Evolutionary conservation across 1,140 invertebrate genomes (phyloP), one percentile per base, ranked within the genome.

Genomic region (Rhyacophila brunnea): DNA sequence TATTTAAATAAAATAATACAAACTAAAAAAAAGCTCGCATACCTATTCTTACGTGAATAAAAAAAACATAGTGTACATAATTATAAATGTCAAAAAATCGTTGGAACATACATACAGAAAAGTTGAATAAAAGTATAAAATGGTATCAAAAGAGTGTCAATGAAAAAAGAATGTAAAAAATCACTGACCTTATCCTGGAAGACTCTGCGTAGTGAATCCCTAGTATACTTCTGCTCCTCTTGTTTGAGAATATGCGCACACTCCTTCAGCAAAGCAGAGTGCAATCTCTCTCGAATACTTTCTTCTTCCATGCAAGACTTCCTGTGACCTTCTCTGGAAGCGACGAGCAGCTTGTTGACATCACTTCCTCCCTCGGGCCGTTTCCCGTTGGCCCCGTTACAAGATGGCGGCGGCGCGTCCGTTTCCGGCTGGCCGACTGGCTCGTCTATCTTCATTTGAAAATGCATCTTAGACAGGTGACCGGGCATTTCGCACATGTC

Each of bases 221-320:
- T 84, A 19, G 74, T 80, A 64, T 85, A 86, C 51, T 74, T 79
- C 43, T 74, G 72, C 5, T 82, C 77, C 1, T 72, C 77, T 52
- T 80, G 77, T 54, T 80, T 81, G 56, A 88, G 69, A 47, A 87
- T 82, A 57, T 84, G 82, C 0, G 82, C 80, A 56, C 84, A 85
- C 44, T 87, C 82, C 65, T 83, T 82, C 46, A 88, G 67, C 0
- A 83, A 75, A 0, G 74, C 71, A 20, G 77, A 64, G 48, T 84
- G 74, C 45, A 80, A 71, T 34, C 78, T 78, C 60, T 87, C 85
- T 50, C 80, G 73, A 0, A 83, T 75, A 67, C 80, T 83, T 68
- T 87, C 86, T 64, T 84, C 81, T 60, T 87, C 86, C 84, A 86
- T 86, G 18, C 80, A 81, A 47, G 82, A 86, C 72, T 82, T 83